A percentile compares a stretch with the other conserved stretches of the same genome.
Evolutionary conservation across 64 coral and sea anemone genomes (phyloP).

Genomic region (Acropora yongei): DNA sequence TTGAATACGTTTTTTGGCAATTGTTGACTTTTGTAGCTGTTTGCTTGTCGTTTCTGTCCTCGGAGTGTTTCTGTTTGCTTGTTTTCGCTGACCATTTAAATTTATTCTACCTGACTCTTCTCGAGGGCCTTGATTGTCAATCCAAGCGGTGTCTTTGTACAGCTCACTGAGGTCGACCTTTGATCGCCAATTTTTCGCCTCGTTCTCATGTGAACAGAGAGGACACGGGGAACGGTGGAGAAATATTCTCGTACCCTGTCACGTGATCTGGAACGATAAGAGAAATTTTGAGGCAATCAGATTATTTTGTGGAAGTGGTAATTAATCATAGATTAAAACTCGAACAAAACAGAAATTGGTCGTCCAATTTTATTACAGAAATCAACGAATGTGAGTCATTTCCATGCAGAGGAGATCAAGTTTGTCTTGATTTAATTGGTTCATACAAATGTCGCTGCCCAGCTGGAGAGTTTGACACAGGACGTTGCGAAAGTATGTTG

Average conservation of each 20-base stretch:
- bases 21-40: no score
- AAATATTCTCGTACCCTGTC: background rate
- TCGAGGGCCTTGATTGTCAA: no score
- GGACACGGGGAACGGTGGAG: background rate
- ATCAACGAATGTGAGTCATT: background rate
- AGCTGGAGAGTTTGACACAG: conserved; percentile 9
- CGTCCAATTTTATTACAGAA: background rate
- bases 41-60: no score
- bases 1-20: no score
- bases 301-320: background rate
- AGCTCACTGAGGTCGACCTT: no score
- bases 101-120: no score
- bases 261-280: background rate
- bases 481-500: background rate
- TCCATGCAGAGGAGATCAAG: conserved; percentile 3
- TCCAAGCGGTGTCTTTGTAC: no score
- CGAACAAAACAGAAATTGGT: background rate
- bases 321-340: background rate
- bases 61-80: no score
- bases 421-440: background rate
- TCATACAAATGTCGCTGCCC: background rate
- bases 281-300: background rate
- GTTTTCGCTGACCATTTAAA: no score
- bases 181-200: background rate
- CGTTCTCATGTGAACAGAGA: background rate